phyloP scores from a whole-genome alignment of 2,113 vertebrate genomes.

The Pungitius pungitius region DNA sequence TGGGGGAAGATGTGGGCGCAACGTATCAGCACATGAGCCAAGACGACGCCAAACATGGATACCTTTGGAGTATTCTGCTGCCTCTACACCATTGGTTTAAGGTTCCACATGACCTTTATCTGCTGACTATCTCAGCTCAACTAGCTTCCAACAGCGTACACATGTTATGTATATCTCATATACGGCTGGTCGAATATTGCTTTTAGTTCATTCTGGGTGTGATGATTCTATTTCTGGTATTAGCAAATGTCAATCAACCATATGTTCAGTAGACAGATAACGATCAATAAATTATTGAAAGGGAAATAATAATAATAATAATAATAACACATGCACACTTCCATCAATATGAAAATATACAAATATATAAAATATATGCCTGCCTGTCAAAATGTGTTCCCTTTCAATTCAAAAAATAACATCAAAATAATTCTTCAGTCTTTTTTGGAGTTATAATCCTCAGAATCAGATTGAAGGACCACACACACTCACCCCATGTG shows the following conservation, averaged over 20 bases:
- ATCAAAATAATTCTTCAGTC: neutral
- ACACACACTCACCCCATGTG: slow-evolving; percentile 8
- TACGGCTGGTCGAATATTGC: neutral
- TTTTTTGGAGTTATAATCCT: slow-evolving; percentile 3
- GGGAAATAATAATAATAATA: neutral
- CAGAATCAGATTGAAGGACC: slow-evolving; percentile 15
- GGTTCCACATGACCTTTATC: neutral
- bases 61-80: neutral
- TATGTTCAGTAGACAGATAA: slow-evolving; percentile 8
- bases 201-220: neutral
- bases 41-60: neutral
- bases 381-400: slow-evolving; percentile 7
- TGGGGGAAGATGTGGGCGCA: slow-evolving; percentile 29
- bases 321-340: slow-evolving; percentile 1
- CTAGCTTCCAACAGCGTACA: slow-evolving; percentile 2
- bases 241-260: slow-evolving; percentile 15
- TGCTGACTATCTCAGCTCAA: neutral
- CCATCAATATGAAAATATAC: neutral
- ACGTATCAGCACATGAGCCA: slow-evolving; percentile 27
- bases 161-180: neutral
- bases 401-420: slow-evolving; percentile 17
- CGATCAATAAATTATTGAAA: slow-evolving; percentile 19
- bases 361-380: neutral
- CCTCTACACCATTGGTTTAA: neutral
- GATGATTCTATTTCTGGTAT: slow-evolving; percentile 14